Conservation (phyloP, 1,140 invertebrate species). For the Drosophila murphyi region DNA sequence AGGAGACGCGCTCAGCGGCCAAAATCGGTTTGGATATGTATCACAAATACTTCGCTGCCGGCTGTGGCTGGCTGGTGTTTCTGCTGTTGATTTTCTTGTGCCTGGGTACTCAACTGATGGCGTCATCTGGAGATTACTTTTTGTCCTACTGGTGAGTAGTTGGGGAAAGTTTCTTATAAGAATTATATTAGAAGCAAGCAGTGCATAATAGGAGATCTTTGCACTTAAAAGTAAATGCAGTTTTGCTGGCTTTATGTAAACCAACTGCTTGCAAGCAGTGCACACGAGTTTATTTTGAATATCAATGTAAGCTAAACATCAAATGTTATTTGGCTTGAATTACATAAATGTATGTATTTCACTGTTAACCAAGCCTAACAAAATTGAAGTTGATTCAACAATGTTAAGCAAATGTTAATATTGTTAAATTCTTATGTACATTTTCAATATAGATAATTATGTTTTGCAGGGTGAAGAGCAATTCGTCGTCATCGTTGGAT, state of each 20-base stretch:
- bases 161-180: background rate
- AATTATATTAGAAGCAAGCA: too few species aligned
- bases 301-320: too few species aligned
- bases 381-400: too few species aligned
- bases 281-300: too few species aligned
- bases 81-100: slow-evolving; percentile 82
- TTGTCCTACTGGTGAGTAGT: slow-evolving; percentile 87
- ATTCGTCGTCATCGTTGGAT: slow-evolving; percentile 45
- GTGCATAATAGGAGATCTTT: too few species aligned
- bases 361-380: too few species aligned
- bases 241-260: too few species aligned
- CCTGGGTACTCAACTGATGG: slow-evolving; percentile 86
- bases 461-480: slow-evolving; percentile 85
- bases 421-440: background rate
- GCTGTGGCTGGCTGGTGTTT: slow-evolving; percentile 85
- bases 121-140: slow-evolving; percentile 89
- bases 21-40: slow-evolving; percentile 87
- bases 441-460: slow-evolving; percentile 14
- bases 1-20: slow-evolving; percentile 86
- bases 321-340: too few species aligned
- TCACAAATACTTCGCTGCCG: slow-evolving; percentile 87
- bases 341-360: too few species aligned
- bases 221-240: too few species aligned
- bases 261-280: too few species aligned
- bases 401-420: too few species aligned